Percentiles rank a stretch among this genome's conserved stretches.
phyloP scores from a whole-genome alignment of 2,113 vertebrate species.

The Xenopus laevis region DNA sequence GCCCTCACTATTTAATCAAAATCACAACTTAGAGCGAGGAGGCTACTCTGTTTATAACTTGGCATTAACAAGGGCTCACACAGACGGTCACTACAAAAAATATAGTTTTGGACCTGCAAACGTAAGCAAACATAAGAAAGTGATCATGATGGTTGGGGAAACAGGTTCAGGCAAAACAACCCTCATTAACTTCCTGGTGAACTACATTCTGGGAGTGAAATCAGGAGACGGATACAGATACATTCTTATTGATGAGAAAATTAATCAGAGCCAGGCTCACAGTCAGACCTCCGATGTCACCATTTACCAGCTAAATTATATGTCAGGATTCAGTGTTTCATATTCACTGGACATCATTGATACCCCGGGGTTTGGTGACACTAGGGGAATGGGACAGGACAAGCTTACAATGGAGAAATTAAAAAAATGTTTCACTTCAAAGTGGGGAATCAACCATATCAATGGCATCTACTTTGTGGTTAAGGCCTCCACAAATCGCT shows the following conservation, averaged over 20 bases:
- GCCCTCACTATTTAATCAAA: too few relatives aligned
- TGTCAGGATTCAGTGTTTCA: slow-evolving; percentile 40
- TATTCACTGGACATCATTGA: slow-evolving; percentile 56
- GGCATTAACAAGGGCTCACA: too few relatives aligned
- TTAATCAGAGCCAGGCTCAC: slow-evolving; percentile 45
- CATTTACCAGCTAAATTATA: slow-evolving; percentile 51
- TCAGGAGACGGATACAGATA: slow-evolving; percentile 38
- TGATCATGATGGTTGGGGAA: slow-evolving; percentile 56
- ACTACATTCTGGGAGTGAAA: slow-evolving; percentile 51
- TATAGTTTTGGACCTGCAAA: slow-evolving; percentile 33
- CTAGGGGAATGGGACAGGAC: slow-evolving; percentile 50
- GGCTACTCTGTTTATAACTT: too few relatives aligned
- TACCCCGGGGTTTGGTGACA: slow-evolving; percentile 59
- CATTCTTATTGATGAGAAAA: slow-evolving; percentile 19
- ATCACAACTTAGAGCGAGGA: too few relatives aligned
- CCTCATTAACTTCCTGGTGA: slow-evolving; percentile 36
- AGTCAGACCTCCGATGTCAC: slow-evolving; percentile 58
- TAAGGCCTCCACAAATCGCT: slow-evolving; percentile 44
- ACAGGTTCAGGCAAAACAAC: slow-evolving; percentile 55
- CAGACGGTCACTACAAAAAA: slow-evolving; percentile 1
- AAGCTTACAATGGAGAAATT: neutral
- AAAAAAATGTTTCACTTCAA: slow-evolving; percentile 5
- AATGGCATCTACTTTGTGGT: slow-evolving; percentile 48
- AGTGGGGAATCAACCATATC: slow-evolving; percentile 15
- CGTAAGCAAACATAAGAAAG: slow-evolving; percentile 8